Evolutionary conservation across 2,113 vertebrate species (phyloP).

Genomic region (Jacana jacana): DNA sequence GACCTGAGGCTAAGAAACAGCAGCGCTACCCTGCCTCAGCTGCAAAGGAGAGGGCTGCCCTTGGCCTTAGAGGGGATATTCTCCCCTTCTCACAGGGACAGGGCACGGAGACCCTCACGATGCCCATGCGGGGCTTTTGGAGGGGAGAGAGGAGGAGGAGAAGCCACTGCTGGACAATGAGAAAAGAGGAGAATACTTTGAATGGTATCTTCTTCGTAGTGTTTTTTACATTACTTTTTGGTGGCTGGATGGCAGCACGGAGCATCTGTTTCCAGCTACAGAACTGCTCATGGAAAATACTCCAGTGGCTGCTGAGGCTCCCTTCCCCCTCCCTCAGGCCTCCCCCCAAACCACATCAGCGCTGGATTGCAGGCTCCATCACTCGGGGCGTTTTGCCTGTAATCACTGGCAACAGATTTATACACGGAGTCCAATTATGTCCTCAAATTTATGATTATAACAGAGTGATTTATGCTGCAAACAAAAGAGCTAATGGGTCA

Average conservation of each 20-base stretch:
- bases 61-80: not conserved
- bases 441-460: slow-evolving; percentile 17
- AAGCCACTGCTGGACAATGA: not conserved
- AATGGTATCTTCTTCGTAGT: slow-evolving; percentile 51
- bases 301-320: slow-evolving; percentile 48
- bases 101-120: not conserved
- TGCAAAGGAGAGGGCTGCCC: not conserved
- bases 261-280: slow-evolving; percentile 83
- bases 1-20: not conserved
- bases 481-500: not conserved
- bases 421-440: not conserved
- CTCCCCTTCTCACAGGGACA: not conserved
- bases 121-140: not conserved
- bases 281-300: slow-evolving; percentile 77
- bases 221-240: slow-evolving; percentile 62
- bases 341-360: slow-evolving; percentile 2
- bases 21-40: accelerated
- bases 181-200: slow-evolving; percentile 53
- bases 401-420: slow-evolving; percentile 12
- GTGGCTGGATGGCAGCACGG: slow-evolving; percentile 40
- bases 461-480: slow-evolving; percentile 9
- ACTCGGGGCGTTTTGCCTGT: not conserved
- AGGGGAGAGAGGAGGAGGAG: not conserved
- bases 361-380: not conserved
- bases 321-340: not conserved